Evolutionary conservation across 2,888 invertebrate species (phyloP).

Genomic region (Pocota personata): DNA sequence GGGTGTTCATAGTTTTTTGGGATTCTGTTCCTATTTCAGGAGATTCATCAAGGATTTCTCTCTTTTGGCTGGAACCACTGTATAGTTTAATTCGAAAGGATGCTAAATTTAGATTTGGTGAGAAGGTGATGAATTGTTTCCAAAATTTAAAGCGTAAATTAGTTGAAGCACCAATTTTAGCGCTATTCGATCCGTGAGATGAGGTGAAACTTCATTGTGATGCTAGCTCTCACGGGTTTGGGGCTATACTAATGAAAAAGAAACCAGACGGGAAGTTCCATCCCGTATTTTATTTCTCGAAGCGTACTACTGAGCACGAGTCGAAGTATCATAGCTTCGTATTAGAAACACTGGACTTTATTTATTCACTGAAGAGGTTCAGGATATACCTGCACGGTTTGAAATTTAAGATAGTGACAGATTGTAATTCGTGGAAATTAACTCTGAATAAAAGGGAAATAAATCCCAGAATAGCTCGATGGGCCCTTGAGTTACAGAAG

Average conservation of each 20-base stretch:
- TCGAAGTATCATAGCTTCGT: background rate
- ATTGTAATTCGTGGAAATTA: background rate
- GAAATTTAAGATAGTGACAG: too few species aligned
- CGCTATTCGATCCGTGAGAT: background rate
- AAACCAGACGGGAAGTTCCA: conserved; percentile 10
- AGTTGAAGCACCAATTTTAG: conserved; percentile 8
- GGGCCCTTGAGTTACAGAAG: too few species aligned
- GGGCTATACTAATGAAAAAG: background rate
- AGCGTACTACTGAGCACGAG: too few species aligned
- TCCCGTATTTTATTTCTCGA: conserved; percentile 11
- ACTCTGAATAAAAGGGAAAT: too few species aligned
- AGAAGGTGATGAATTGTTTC: background rate
- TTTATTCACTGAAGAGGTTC: too few species aligned
- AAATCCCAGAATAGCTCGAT: too few species aligned
- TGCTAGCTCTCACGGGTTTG: conserved; percentile 11
- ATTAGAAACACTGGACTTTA: conserved; percentile 47
- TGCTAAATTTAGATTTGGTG: conserved; percentile 5
- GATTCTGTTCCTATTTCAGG: conserved; percentile 22
- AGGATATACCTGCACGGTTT: too few species aligned
- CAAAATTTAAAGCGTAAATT: conserved; percentile 9
- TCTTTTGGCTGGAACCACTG: background rate
- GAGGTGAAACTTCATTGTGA: background rate
- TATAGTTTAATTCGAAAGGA: conserved; percentile 6
- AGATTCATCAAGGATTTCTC: conserved; percentile 18
- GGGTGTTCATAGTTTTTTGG: conserved; percentile 4